These are phyloP conservation scores for Drosophila crucigera DNA, from an alignment of 2,888 invertebrate species.

Conservation along the genomic window DNA sequence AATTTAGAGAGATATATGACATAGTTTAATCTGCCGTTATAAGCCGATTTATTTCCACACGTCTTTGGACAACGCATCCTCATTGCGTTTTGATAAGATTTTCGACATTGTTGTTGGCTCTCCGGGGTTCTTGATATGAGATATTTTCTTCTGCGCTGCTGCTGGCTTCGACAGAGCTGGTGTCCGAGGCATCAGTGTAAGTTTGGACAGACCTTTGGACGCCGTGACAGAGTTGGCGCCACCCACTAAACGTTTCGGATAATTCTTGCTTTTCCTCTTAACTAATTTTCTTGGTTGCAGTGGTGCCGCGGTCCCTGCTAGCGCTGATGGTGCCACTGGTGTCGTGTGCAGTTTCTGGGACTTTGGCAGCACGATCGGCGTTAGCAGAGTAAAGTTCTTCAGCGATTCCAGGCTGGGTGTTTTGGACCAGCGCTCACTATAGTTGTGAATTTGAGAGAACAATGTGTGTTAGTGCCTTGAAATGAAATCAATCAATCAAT, in stretches of 20 bases:
- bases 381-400: conserved; percentile 88
- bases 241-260: conserved; percentile 3
- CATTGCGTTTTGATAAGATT: background rate
- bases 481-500: background rate
- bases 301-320: background rate
- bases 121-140: background rate
- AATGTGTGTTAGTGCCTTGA: background rate
- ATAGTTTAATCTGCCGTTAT: background rate
- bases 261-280: background rate
- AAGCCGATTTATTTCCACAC: conserved; percentile 21
- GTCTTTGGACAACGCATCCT: conserved; percentile 6
- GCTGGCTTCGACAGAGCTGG: background rate
- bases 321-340: background rate
- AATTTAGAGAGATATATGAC: background rate
- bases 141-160: background rate
- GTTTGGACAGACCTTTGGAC: background rate
- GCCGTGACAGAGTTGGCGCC: background rate
- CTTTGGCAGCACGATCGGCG: conserved; percentile 32
- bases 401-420: conserved; percentile 90
- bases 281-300: background rate
- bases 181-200: background rate
- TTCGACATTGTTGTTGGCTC: conserved; percentile 14
- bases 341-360: background rate
- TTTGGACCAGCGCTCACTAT: conserved; percentile 92
- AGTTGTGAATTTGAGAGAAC: background rate